A percentile compares a stretch with the other conserved stretches of the same genome.
phyloP scores from a whole-genome alignment of 2,113 vertebrate species.

The Xenopus borealis region DNA sequence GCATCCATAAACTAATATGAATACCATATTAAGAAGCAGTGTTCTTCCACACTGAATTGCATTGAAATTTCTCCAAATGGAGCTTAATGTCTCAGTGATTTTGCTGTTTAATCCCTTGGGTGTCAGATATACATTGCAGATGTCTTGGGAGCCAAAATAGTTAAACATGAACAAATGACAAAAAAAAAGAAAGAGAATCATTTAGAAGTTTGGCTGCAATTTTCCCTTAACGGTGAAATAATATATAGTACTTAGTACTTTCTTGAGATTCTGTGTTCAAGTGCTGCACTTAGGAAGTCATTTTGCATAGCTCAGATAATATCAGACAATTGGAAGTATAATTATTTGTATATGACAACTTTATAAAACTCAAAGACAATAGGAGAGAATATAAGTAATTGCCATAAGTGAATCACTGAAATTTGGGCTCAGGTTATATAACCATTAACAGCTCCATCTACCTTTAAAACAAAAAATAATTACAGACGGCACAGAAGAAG shows the following conservation, averaged over 20 bases:
- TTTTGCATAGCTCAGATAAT: constrained; percentile 2
- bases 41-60: not conserved
- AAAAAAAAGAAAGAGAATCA: not conserved
- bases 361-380: constrained; percentile 6
- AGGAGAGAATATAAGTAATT: constrained; percentile 1
- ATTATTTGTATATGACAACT: constrained; percentile 31
- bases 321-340: not conserved
- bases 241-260: constrained; percentile 17
- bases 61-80: not conserved
- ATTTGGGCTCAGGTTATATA: not conserved
- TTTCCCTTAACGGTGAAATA: constrained; percentile 11
- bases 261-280: not conserved
- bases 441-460: no score
- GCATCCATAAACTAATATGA: not conserved
- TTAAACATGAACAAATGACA: not conserved
- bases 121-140: not conserved
- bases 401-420: not conserved
- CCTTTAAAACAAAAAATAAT: no score
- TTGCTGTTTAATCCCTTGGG: not conserved
- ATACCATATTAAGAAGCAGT: not conserved
- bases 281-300: constrained; percentile 15
- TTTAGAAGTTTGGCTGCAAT: constrained; percentile 19
- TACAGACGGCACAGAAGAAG: no score
- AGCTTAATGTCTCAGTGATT: not conserved
- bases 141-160: not conserved